These are phyloP conservation scores for Drosophila meridiana DNA, from an alignment of 2,888 invertebrate species.

Conservation along the genomic window DNA sequence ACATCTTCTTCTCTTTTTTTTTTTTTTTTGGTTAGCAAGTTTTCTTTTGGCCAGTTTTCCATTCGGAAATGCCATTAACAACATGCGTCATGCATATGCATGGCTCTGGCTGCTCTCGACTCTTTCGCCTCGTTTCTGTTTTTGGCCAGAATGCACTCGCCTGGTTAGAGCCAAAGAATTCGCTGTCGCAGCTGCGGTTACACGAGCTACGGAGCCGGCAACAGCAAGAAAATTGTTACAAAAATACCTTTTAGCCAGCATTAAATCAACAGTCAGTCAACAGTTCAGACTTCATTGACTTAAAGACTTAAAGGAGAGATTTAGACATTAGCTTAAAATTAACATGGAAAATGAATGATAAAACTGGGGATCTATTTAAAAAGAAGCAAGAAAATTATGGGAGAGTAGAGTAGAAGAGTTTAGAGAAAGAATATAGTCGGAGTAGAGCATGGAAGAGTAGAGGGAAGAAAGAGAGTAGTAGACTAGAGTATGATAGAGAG, in stretches of 20 bases:
- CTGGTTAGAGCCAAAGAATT: conserved; percentile 22
- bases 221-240: not conserved
- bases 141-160: conserved; percentile 11
- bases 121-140: not conserved
- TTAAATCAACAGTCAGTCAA: not conserved
- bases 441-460: not conserved
- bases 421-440: not conserved
- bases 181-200: conserved; percentile 30
- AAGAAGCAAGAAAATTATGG: rapidly evolving
- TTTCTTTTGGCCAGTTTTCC: conserved; percentile 34
- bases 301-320: not conserved
- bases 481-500: not conserved
- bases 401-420: not conserved
- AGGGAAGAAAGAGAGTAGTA: not conserved
- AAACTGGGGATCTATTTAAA: not conserved
- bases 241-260: conserved; percentile 1
- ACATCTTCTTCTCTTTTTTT: conserved; percentile 41
- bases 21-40: conserved; percentile 53
- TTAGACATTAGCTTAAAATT: not conserved
- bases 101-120: conserved; percentile 7
- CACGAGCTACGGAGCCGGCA: conserved; percentile 5
- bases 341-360: not conserved
- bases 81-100: conserved; percentile 72
- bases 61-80: conserved; percentile 66
- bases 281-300: not conserved